Base-by-base conservation (phyloP, 2,797 vertebrate genomes). In the Darevskia mixta region DNA sequence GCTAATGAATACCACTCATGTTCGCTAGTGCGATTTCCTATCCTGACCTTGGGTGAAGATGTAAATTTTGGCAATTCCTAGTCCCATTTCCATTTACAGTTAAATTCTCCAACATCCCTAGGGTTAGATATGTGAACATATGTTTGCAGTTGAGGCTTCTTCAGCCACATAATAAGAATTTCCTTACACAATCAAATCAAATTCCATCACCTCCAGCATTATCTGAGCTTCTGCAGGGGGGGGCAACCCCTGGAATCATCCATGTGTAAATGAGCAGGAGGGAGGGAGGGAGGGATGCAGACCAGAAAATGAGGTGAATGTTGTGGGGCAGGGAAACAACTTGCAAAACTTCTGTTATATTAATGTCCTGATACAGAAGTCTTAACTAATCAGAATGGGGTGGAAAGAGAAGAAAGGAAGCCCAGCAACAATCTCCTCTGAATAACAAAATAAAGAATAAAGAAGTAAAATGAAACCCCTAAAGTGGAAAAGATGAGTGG, bases 391-490 rank as follows among this genome's bases (percentile, higher is more conserved):
- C 85, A 91, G 89, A 87, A 55, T 90, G 41, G 86, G 32, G 72
- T 17, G 32, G 69, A 94, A 90, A 88, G 91, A 67, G 83, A 29
- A 90, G 85, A 94, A 91, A 94, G 88, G 90, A 90, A 92, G 86
- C 91, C 87, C 93, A 86, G 91, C 90, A 91, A 95, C 93, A 91
- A 87, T 85, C 87, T 45, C 79, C 90, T 84, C 86, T 90, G 88
- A 94, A 91, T 94, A 94, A 94, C 94, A 95, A 93, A 91, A 66
- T 86, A 45, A 94, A 92, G 94, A 94, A 95, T 95, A 95, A 93
- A 90, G 35, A 55, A 55, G 13, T 55, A 55, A 55, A 55, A 55
- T 55, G 11, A 55, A 49, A 13, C 49, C 49, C 49, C 49, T 49
- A 49, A 49, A 49, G 49, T 49, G 49, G 13, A 49, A 13, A 49